Base-by-base conservation (phyloP, 1,140 invertebrate species). In the Diprion similis region DNA sequence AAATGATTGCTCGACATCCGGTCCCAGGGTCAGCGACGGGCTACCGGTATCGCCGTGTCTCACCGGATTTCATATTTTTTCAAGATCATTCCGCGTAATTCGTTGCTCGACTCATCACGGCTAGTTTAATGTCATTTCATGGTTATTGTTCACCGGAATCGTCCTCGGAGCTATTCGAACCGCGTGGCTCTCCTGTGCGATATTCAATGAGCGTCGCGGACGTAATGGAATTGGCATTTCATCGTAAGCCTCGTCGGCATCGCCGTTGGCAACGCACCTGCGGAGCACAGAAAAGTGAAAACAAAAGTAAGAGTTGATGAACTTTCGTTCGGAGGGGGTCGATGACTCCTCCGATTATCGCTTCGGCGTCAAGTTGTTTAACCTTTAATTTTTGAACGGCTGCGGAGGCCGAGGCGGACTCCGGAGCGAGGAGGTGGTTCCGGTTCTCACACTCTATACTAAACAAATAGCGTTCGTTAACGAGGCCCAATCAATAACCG, bases 101-200 rank as follows among this genome's bases (percentile, higher is more conserved):
- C 86, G 84, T 85, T 82, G 82, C 83, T 85, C 85, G 85, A 87
- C 81, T 80, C 82, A 85, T 80, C 83, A 83, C 78, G 83, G 84
- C 81, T 87, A 85, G 85, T 88, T 88, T 85, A 80, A 86, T 78
- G 79, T 87, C 79, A 86, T 88, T 88, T 87, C 83, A 87, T 86
- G 85, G 81, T 86, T 79, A 87, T 87, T 86, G 86, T 86, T 82
- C 83, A 79, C 75, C 80, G 71, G 82, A 86, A 85, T 85, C n/a
- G 24, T 37, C 24, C 24, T 37, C 24, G 24, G 24, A 37, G 24
- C 24, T 1, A 37, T 37, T 37, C 24, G 24, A 17, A 59, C 51
- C 51, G n/a, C n/a, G 51, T 59, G 11, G 11, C n/a, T 59, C 10
- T 51, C n/a, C 51, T 37, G 11, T 37, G 51, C 51, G 51, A 59